Conservation (phyloP, 2,888 invertebrate genomes). For the Cantharis lateralis region DNA sequence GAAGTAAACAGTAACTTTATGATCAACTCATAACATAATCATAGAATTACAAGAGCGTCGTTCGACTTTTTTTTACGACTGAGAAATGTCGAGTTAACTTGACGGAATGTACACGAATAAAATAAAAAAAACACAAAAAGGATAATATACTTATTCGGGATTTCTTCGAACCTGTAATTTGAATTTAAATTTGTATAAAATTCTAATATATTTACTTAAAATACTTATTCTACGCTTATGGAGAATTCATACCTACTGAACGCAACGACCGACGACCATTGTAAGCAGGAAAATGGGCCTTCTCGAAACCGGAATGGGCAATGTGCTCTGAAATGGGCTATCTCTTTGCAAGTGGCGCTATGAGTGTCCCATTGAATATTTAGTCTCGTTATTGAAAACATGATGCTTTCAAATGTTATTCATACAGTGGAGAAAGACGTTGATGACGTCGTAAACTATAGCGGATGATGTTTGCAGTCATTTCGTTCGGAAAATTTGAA, state of each 20-base stretch:
- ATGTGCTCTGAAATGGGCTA: conserved; percentile 53
- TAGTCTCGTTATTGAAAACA: conserved; percentile 56
- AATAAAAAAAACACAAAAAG: conserved; percentile 16
- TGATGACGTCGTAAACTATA: conserved; percentile 46
- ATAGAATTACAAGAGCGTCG: conserved; percentile 40
- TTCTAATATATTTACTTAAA: conserved; percentile 37
- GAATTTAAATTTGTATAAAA: conserved; percentile 46
- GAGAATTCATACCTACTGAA: conserved; percentile 48
- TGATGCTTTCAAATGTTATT: conserved; percentile 51
- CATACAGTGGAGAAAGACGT: conserved; percentile 48
- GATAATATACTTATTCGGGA: conserved; percentile 23
- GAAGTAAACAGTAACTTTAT: conserved; percentile 52
- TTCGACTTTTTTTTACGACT: conserved; percentile 18
- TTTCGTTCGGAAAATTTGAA: background rate
- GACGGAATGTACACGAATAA: conserved; percentile 1
- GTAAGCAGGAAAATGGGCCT: conserved; percentile 52
- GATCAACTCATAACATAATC: conserved; percentile 53
- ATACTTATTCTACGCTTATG: conserved; percentile 46
- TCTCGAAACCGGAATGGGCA: conserved; percentile 54
- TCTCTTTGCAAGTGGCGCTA: conserved; percentile 45
- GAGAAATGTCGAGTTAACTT: conserved; percentile 5
- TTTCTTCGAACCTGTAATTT: conserved; percentile 41
- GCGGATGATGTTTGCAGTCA: conserved; percentile 17
- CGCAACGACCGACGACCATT: conserved; percentile 54
- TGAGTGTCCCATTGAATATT: conserved; percentile 55